Evolutionary conservation across 2,113 vertebrate species (phyloP), one percentile per base, ranked within the genome.

Genomic region (Pholis gunnellus): DNA sequence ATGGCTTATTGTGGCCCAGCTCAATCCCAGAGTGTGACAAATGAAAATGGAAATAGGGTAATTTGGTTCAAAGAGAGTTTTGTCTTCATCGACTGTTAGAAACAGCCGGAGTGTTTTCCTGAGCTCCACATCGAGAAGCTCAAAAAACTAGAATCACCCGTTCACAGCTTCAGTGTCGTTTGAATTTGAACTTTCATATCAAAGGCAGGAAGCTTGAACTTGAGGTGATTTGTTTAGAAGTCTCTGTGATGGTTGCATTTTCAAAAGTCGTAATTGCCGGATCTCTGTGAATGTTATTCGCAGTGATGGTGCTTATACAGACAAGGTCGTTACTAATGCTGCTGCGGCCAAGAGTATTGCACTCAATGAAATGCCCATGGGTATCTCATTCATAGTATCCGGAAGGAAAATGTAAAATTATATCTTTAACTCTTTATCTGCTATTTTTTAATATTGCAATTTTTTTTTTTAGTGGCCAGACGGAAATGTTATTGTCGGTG

Each of bases 1-100:
- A 81, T 70, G 79, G 75, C 73, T 82, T 78, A 84, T 83, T 86
- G 78, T 42, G 22, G 44, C 76, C 67, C 25, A 44, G 69, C 82
- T 85, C 69, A 46, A 72, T 81, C 75, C 59, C 46, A 70, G 56
- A 75, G 79, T 88, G 77, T 89, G 84, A 91, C 83, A 87, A 90
- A 92, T 86, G 76, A 81, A 73, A 86, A 86, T 84, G 81, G 75
- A 85, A 90, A 88, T 87, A 80, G 81, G 76, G 50, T 87, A 71
- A 88, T 91, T 87, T 89, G 77, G 77, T 80, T 89, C 56, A 87
- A 86, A 91, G 59, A 11, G 56, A 60, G 48, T 73, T 72, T 82
- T 85, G 81, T 85, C 75, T 86, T 82, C 61, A 82, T 83, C 72
- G 71, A 17, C 42, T 69, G 78, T 82, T 68, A 34, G 42, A 84